A percentile compares a stretch with the other conserved stretches of the same genome.
These are phyloP conservation scores for Hyperoplus lanceolatus DNA, from an alignment of 2,797 vertebrate genomes.

Conservation along the genomic window DNA sequence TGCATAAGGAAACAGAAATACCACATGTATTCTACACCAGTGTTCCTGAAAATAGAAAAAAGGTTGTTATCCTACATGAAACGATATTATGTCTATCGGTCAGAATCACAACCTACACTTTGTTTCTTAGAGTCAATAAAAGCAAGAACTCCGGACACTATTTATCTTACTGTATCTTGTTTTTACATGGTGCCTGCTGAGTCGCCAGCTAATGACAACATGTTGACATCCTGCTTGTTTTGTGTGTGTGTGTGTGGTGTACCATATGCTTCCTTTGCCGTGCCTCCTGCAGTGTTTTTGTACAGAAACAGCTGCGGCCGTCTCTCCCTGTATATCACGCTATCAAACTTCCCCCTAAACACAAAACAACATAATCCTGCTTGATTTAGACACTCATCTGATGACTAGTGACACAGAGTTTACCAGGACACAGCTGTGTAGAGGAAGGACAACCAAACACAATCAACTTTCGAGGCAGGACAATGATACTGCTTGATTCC, in stretches of 20 bases:
- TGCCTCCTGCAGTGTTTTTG: conserved; percentile 69
- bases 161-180: conserved; percentile 5
- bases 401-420: conserved; percentile 57
- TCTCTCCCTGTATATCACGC: conserved; percentile 60
- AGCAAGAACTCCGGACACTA: conserved; percentile 12
- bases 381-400: conserved; percentile 42
- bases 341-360: conserved; percentile 68
- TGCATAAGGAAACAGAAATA: not conserved
- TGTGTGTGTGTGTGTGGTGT: conserved; percentile 21
- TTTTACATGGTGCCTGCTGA: conserved; percentile 39
- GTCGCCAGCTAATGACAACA: conserved; percentile 63
- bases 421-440: conserved; percentile 67
- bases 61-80: not conserved
- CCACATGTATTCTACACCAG: not conserved
- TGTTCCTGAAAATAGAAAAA: conserved; percentile 1
- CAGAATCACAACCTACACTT: not conserved
- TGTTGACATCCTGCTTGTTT: conserved; percentile 77
- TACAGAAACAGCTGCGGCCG: conserved; percentile 66
- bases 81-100: not conserved
- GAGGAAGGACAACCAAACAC: conserved; percentile 26
- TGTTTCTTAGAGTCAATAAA: conserved; percentile 14
- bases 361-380: conserved; percentile 63
- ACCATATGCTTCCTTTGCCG: conserved; percentile 66
- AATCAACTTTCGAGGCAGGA: conserved; percentile 44
- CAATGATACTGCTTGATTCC: conserved; percentile 28